Evolutionary conservation across 2,113 vertebrate genomes (phyloP).

Genomic region (Cacatua alba): DNA sequence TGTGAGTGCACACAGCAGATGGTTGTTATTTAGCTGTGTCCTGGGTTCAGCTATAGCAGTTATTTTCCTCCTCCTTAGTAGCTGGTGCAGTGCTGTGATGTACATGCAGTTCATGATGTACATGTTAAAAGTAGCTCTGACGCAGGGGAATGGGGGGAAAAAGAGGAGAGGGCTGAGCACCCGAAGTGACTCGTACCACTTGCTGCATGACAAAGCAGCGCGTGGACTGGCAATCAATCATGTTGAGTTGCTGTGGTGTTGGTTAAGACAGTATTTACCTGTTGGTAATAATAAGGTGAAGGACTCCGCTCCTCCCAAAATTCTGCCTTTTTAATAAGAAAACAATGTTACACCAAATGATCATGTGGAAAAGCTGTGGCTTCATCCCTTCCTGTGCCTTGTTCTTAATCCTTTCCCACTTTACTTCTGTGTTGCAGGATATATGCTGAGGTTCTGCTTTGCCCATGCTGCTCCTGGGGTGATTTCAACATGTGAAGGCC

Average conservation of each 20-base stretch:
- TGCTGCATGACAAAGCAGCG: not conserved
- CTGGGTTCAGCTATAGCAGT: not conserved
- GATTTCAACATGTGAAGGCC: not conserved
- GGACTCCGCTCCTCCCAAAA: not conserved
- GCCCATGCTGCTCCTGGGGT: not conserved
- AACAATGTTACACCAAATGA: not conserved
- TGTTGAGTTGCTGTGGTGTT: not conserved
- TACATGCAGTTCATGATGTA: not conserved
- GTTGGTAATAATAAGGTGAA: conserved; percentile 6
- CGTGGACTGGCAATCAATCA: not conserved
- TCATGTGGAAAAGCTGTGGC: not conserved
- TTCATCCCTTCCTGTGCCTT: not conserved
- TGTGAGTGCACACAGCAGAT: not conserved
- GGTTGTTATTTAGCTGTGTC: not conserved
- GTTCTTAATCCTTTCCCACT: not conserved
- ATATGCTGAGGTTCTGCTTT: not conserved
- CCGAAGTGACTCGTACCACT: not conserved
- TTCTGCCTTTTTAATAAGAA: not conserved
- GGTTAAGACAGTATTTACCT: not conserved
- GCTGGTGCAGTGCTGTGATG: not conserved
- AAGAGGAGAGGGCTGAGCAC: not conserved
- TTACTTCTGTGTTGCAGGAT: not conserved
- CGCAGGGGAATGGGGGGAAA: not conserved
- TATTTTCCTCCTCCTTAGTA: not conserved
- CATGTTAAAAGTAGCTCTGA: not conserved